Conservation (phyloP, 2,888 invertebrate species). For the Tortricodes alternella region DNA sequence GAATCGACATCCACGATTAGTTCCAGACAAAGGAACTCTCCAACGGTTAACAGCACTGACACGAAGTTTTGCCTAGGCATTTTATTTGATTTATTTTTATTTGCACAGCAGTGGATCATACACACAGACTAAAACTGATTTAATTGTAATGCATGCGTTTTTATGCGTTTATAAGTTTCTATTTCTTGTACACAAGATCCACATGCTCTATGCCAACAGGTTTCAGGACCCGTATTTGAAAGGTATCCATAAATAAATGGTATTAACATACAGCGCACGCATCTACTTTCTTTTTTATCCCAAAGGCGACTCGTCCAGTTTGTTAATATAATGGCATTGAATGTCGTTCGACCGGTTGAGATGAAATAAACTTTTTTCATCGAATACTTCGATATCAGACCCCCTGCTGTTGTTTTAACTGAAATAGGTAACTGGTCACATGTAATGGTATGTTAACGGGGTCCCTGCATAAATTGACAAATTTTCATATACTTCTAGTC, state of each 20-base stretch:
- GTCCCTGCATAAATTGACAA: too few relatives aligned
- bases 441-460: too few relatives aligned
- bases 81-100: too few relatives aligned
- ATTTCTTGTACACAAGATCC: not conserved
- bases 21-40: too few relatives aligned
- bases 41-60: too few relatives aligned
- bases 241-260: constrained; percentile 37
- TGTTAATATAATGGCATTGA: constrained; percentile 73
- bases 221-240: constrained; percentile 29
- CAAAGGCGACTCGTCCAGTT: constrained; percentile 62
- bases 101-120: too few relatives aligned
- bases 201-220: constrained; percentile 7
- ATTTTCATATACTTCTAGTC: too few relatives aligned
- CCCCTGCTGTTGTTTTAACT: constrained; percentile 60
- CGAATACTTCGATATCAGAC: constrained; percentile 46
- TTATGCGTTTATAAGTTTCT: not conserved
- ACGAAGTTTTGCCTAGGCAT: too few relatives aligned
- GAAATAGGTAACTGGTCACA: constrained; percentile 38
- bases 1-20: too few relatives aligned
- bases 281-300: constrained; percentile 68
- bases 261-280: constrained; percentile 38
- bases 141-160: not conserved
- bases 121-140: too few relatives aligned
- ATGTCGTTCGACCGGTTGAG: constrained; percentile 67
- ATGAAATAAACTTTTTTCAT: constrained; percentile 50